Evolutionary conservation across 2,113 vertebrate genomes (phyloP), one percentile per base, ranked within the genome.

Genomic region (Alexandromys fortis): DNA sequence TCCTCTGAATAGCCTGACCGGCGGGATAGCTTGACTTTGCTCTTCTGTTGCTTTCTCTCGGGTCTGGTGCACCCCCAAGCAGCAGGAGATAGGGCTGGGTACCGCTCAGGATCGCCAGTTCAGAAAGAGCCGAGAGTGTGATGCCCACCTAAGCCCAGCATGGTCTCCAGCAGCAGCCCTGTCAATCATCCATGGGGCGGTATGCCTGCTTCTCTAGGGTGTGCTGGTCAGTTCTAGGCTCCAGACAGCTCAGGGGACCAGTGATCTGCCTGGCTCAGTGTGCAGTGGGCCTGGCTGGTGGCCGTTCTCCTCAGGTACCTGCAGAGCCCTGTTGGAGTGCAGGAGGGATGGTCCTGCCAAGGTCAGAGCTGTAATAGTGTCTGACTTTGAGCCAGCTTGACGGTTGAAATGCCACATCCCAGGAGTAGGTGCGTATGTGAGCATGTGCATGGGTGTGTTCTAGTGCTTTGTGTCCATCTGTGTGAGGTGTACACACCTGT

Each of bases 331-430:
- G 42, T 38, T n/a, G 58, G 92, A 81, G 45, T n/a, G 76, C 0
- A 7, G 38, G 42, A 1, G 45, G 8, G 47, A 16, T 0, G 0
- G 0, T 26, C 55, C 79, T 47, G 2, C 42, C 52, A 42, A 58
- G 75, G 65, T 76, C 12, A 86, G 77, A 35, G 38, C 17, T 85
- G 1, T 30, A 16, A 42, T 4, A 68, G 21, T 28, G 10, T 75
- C 91, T 68, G 10, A 33, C 90, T 55, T 11, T 2, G 0, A 65
- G 83, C 63, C 91, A 77, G 22, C 3, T 28, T 82, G 79, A 68
- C 28, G 33, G 52, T 47, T 3, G 77, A 92, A 77, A 65, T 3
- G 75, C 45, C 63, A 76, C 10, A 86, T 9, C 47, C 79, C 81
- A 91, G 47, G 70, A 24, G 9, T 28, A 83, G 61, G 82, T 35